A percentile compares a stretch with the other conserved stretches of the same genome.
Evolutionary conservation across 1,140 invertebrate genomes (phyloP).

Genomic region (Spodoptera litura): DNA sequence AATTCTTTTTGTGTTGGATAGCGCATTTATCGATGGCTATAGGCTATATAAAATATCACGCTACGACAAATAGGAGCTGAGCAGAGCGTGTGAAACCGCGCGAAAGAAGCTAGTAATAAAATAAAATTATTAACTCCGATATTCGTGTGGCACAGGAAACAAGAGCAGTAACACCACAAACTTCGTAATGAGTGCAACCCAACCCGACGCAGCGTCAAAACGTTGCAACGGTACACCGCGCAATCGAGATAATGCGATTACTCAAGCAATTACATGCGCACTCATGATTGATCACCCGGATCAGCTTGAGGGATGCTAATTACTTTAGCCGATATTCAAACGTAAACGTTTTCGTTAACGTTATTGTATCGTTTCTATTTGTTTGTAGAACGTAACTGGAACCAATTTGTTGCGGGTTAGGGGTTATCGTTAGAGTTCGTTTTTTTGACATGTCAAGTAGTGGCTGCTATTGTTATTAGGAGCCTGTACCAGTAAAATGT

Average conservation of each 20-base stretch:
- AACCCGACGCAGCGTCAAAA: constrained; percentile 22
- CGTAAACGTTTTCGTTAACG: constrained; percentile 13
- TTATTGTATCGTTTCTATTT: constrained; percentile 1
- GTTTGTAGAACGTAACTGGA: background rate
- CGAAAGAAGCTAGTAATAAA: no score
- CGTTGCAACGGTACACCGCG: constrained; percentile 26
- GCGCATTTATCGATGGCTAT: no score
- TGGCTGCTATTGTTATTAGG: no score
- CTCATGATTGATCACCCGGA: constrained; percentile 38
- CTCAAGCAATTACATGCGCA: constrained; percentile 27
- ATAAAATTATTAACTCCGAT: no score
- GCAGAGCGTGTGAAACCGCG: no score
- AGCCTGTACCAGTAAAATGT: no score
- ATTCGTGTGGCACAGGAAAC: background rate
- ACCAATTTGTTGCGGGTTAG: constrained; percentile 16
- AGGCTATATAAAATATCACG: no score
- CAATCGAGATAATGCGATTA: constrained; percentile 39
- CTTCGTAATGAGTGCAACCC: background rate
- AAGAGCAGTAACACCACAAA: background rate
- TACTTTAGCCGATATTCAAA: background rate
- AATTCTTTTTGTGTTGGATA: no score
- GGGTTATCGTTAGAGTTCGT: background rate
- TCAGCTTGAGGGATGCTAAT: constrained; percentile 5
- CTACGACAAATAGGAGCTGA: no score
- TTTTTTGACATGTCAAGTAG: background rate